Base-by-base conservation (phyloP, 2,797 vertebrate species). In the Brachyrhaphis roseni region DNA sequence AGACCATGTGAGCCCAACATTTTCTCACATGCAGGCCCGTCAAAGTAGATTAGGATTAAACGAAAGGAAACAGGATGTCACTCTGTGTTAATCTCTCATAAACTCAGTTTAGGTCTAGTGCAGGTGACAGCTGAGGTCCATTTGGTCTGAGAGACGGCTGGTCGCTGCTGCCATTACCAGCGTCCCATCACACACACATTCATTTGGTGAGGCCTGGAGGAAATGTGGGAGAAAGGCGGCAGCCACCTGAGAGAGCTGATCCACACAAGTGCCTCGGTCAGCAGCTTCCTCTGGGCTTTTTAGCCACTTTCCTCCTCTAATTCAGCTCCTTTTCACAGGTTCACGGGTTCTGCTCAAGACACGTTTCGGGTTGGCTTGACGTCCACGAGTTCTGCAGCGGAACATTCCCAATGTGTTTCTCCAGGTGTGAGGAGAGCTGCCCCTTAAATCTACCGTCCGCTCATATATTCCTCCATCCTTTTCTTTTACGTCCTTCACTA, bases 161-260 rank as follows among this genome's bases (percentile, higher is more conserved):
- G 62, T 85, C 79, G 77, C 86, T 82, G 78, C 82, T 90, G 91
- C 93, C 91, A 93, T 92, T 91, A 92, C 79, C 88, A 86, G 80
- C 80, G 79, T 78, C 47, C 79, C 46, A 4, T n/a, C 74, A 55
- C 73, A 72, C 43, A 18, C 72, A 43, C 80, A 74, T 74, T 70
- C 64, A 71, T 28, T 87, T 78, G 45, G 20, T 80, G 72, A 88
- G 78, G 83, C 75, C 76, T 86, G 41, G 81, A 87, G 85, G 86
- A 77, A 87, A 79, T 77, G 41, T 51, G 45, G 53, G 47, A 64
- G 47, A 75, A 85, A 82, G 76, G 76, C 87, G 83, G 88, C 87
- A 88, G 87, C 90, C 92, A 93, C 93, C 92, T 94, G 92, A 94
- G 88, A 90, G 90, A 93, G 91, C 75, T 91, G 89, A 93, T 91